Percentiles rank a stretch among this genome's conserved stretches.
These are phyloP conservation scores for Agapornis canus DNA, from an alignment of 2,797 vertebrate species.

Conservation along the genomic window DNA sequence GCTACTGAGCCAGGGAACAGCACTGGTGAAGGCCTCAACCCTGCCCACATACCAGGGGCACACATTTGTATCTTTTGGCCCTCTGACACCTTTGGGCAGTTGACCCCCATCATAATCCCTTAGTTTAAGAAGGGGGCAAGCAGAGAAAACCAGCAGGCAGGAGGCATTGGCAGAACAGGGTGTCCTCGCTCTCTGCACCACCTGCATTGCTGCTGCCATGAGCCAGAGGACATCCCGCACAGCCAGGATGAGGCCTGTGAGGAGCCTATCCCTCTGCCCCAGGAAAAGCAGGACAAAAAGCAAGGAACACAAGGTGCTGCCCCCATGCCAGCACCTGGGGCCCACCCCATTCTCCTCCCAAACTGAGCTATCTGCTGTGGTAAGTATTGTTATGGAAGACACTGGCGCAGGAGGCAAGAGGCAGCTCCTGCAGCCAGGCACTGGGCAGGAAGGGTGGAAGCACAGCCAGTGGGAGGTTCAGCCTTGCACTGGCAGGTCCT, in stretches of 20 bases:
- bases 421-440: neutral
- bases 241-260: neutral
- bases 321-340: neutral
- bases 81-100: neutral
- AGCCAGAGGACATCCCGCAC: neutral
- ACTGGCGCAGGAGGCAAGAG: neutral
- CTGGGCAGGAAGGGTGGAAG: neutral
- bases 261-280: neutral
- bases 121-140: neutral
- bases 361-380: neutral
- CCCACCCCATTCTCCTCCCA: neutral
- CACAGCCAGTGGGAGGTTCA: neutral
- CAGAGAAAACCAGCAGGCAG: neutral
- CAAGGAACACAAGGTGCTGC: neutral
- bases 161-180: neutral
- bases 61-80: neutral
- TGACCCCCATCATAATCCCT: neutral
- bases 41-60: neutral
- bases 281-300: neutral
- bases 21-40: neutral
- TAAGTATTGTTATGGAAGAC: neutral
- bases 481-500: neutral
- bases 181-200: neutral
- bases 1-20: neutral
- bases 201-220: neutral